Evolutionary conservation across 2,113 vertebrate species (phyloP).

Genomic region (Carassius gibelio): DNA sequence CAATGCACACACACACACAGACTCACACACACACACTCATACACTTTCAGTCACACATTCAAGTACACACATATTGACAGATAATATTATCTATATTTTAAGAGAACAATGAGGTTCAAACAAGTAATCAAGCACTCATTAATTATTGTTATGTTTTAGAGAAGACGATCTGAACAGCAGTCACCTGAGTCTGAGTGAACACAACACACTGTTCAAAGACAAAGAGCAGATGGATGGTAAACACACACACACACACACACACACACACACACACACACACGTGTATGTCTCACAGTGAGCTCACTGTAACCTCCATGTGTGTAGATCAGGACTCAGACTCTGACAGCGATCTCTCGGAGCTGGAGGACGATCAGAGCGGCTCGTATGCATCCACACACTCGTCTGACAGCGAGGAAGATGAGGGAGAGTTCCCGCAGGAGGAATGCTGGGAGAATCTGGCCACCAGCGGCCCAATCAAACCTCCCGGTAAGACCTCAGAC

Average conservation of each 20-base stretch:
- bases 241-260: neutral
- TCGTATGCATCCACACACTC: constrained; percentile 91
- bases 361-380: constrained; percentile 89
- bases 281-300: neutral
- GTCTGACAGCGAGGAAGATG: constrained; percentile 90
- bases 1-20: neutral
- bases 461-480: constrained; percentile 65
- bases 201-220: constrained; percentile 78
- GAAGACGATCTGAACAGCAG: constrained; percentile 83
- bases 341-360: constrained; percentile 86
- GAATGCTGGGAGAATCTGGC: constrained; percentile 86
- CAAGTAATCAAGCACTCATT: neutral
- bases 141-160: constrained; percentile 68
- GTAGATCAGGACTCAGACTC: constrained; percentile 87
- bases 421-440: constrained; percentile 75
- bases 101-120: neutral
- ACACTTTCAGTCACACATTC: too few species aligned
- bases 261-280: neutral
- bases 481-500: constrained; percentile 68
- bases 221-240: constrained; percentile 79
- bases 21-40: neutral
- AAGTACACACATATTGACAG: too few species aligned
- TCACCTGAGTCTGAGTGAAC: constrained; percentile 78
- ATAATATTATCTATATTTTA: too few species aligned
- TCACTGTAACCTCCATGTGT: constrained; percentile 1